Percentiles rank a stretch among this genome's conserved stretches.
Evolutionary conservation across 2,888 invertebrate genomes (phyloP).

Genomic region (Bedellia somnulentella): DNA sequence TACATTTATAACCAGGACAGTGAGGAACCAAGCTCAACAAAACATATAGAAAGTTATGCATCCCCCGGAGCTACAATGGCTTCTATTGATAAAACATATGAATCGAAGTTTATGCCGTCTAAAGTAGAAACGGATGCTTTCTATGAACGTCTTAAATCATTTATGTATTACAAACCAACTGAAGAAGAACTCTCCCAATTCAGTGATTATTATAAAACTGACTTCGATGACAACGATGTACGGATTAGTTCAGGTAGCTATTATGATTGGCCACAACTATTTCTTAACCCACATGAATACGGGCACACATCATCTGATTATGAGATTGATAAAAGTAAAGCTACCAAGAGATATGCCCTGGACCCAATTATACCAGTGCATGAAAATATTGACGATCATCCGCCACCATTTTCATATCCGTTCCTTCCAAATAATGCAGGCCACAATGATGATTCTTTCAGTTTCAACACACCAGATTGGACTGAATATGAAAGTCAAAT

Average conservation of each 20-base stretch:
- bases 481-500: slow-evolving; percentile 25
- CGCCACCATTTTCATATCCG: background rate
- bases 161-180: slow-evolving; percentile 21
- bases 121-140: slow-evolving; percentile 17
- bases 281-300: slow-evolving; percentile 29
- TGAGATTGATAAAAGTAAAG: slow-evolving; percentile 34
- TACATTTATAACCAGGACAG: no score
- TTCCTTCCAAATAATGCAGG: slow-evolving; percentile 26
- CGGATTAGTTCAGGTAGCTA: slow-evolving; percentile 23
- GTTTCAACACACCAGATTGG: slow-evolving; percentile 30
- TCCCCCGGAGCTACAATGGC: no score
- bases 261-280: slow-evolving; percentile 31
- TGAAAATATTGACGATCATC: slow-evolving; percentile 22
- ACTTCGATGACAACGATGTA: slow-evolving; percentile 22
- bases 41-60: no score
- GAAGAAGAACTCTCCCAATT: slow-evolving; percentile 13
- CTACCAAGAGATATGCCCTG: slow-evolving; percentile 13
- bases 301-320: slow-evolving; percentile 20
- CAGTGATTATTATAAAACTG: slow-evolving; percentile 9
- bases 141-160: slow-evolving; percentile 21
- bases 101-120: slow-evolving; percentile 14
- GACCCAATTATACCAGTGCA: slow-evolving; percentile 30
- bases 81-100: no score
- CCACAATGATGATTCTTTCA: slow-evolving; percentile 25
- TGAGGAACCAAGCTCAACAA: no score